Evolutionary conservation across 2,797 vertebrate genomes (phyloP).

Genomic region (Austrolebias charrua): DNA sequence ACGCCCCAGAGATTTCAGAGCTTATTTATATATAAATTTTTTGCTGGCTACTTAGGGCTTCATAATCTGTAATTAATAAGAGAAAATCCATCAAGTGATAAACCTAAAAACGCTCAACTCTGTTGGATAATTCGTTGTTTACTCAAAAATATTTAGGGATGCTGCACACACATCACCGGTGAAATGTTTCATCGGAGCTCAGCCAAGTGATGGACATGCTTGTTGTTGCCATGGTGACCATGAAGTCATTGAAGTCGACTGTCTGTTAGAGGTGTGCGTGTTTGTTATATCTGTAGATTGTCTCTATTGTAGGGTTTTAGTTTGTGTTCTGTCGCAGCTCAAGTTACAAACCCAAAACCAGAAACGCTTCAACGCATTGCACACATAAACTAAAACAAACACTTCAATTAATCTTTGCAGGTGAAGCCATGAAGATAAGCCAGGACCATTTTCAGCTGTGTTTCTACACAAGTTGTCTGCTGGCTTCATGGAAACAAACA

Average conservation of each 20-base stretch:
- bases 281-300: neutral
- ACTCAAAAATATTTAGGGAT: neutral
- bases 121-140: neutral
- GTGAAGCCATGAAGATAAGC: neutral
- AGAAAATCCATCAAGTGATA: neutral
- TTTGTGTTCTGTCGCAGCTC: neutral
- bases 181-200: neutral
- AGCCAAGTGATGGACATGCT: neutral
- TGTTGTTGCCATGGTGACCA: slow-evolving; percentile 15
- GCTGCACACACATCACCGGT: no score
- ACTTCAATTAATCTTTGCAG: neutral
- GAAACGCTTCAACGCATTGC: no score
- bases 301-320: neutral
- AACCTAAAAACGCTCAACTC: neutral
- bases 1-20: neutral
- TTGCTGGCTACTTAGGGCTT: slow-evolving; percentile 4
- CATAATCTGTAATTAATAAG: neutral
- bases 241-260: slow-evolving; percentile 2
- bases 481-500: no score
- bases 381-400: neutral
- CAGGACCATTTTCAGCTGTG: no score
- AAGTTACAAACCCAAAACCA: no score
- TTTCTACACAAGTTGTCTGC: no score
- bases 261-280: neutral
- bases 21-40: slow-evolving; percentile 17